A percentile compares a stretch with the other conserved stretches of the same genome.
Evolutionary conservation across 1,140 invertebrate genomes (phyloP).

Genomic region (Drosophila eugracilis): DNA sequence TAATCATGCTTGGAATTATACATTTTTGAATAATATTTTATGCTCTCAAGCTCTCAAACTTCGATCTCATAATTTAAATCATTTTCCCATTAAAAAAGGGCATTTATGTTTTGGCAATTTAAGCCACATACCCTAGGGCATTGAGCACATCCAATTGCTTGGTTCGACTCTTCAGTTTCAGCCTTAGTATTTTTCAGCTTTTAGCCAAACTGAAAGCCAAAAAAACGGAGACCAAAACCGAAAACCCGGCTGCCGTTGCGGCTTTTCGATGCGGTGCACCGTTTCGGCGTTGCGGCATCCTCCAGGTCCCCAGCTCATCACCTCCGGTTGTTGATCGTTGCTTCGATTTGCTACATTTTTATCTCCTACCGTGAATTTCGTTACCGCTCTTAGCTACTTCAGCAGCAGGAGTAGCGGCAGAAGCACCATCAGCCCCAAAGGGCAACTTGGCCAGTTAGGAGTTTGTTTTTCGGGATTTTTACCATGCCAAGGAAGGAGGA

Average conservation of each 20-base stretch:
- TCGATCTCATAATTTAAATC: too few species aligned
- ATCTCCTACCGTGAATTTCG: conserved; percentile 83
- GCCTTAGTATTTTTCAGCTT: too few species aligned
- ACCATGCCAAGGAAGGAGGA: neutral
- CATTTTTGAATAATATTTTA: neutral
- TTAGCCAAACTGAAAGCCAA: conserved; percentile 26
- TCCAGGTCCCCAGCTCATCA: conserved; percentile 38
- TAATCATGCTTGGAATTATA: too few species aligned
- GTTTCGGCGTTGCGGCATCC: conserved; percentile 8
- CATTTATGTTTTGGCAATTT: conserved; percentile 1
- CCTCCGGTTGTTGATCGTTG: conserved; percentile 80
- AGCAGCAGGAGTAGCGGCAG: conserved; percentile 30
- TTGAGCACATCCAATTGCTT: conserved; percentile 40
- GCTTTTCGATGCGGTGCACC: conserved; percentile 42
- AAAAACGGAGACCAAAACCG: conserved; percentile 27
- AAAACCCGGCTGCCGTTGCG: conserved; percentile 26
- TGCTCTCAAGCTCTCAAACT: too few species aligned
- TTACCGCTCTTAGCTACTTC: conserved; percentile 79
- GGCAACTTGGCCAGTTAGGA: conserved; percentile 44
- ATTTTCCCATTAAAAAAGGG: neutral
- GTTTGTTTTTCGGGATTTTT: conserved; percentile 49
- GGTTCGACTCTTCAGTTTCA: conserved; percentile 11
- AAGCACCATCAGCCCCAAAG: conserved; percentile 50
- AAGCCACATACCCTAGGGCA: conserved; percentile 5
- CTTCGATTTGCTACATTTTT: conserved; percentile 82